phyloP scores from a whole-genome alignment of 1,140 invertebrate species.

The Periplaneta americana region DNA sequence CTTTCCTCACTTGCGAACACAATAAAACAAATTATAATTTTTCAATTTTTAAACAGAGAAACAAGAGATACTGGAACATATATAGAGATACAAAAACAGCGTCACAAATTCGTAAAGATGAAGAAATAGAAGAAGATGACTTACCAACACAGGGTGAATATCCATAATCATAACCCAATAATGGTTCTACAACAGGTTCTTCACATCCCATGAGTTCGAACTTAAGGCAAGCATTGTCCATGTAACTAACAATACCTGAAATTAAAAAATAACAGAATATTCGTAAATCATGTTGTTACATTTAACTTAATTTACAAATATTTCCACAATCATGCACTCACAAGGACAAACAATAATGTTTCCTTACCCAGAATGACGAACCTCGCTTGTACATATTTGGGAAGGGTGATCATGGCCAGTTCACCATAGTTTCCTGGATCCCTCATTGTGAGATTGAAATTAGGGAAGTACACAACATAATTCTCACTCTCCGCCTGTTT shows the following conservation, averaged over 20 bases:
- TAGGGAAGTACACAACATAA: conserved; percentile 94
- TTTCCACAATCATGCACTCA: too few species aligned
- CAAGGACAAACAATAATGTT: too few species aligned
- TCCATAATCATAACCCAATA: conserved; percentile 89
- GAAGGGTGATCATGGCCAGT: conserved; percentile 90
- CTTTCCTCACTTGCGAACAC: background rate
- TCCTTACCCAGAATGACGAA: conserved; percentile 76
- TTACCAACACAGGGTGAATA: conserved; percentile 86
- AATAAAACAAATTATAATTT: too few species aligned
- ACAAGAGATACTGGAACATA: too few species aligned
- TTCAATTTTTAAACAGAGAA: too few species aligned
- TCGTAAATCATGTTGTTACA: background rate
- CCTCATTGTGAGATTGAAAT: conserved; percentile 88
- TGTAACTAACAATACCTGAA: conserved; percentile 85
- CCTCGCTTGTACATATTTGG: conserved; percentile 86
- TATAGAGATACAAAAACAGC: too few species aligned
- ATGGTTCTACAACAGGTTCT: conserved; percentile 67
- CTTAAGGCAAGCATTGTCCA: conserved; percentile 93
- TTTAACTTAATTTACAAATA: background rate
- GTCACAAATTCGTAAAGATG: too few species aligned
- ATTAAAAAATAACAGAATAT: conserved; percentile 7
- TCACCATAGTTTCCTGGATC: conserved; percentile 93
- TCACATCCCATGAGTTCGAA: conserved; percentile 96
- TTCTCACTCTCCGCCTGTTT: conserved; percentile 90
- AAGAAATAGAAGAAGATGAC: too few species aligned